phyloP scores from a whole-genome alignment of 2,797 vertebrate genomes.

The Onychomys torridus region DNA sequence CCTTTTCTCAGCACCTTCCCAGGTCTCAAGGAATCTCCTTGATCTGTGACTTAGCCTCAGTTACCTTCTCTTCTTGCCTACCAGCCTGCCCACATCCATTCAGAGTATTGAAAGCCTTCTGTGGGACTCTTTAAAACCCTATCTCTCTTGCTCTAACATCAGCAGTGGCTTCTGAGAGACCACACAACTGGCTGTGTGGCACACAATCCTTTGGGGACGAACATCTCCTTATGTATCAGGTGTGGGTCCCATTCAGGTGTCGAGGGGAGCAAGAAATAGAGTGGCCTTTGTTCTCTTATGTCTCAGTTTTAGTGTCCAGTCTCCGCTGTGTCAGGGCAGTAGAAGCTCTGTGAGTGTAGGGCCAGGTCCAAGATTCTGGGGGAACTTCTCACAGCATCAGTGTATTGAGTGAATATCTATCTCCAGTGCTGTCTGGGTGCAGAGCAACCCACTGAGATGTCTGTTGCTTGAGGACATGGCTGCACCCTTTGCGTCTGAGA shows the following conservation, averaged over 20 bases:
- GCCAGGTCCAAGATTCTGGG: not conserved
- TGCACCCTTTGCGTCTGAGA: not conserved
- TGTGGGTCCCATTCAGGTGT: not conserved
- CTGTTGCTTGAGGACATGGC: not conserved
- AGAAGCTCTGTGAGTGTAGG: not conserved
- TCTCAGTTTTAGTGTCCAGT: not conserved
- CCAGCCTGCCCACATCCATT: not conserved
- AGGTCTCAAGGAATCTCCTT: not conserved
- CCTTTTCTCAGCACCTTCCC: not conserved
- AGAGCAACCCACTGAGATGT: not conserved
- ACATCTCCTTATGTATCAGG: not conserved
- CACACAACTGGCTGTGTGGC: not conserved
- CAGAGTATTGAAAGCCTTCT: not conserved
- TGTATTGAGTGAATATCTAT: not conserved
- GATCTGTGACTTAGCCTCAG: not conserved
- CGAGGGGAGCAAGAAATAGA: not conserved
- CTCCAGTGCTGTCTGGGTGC: not conserved
- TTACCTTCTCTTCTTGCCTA: not conserved
- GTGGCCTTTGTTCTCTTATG: not conserved
- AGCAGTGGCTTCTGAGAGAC: not conserved
- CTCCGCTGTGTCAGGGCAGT: not conserved
- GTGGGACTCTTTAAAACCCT: not conserved
- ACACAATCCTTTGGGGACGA: constrained; percentile 29
- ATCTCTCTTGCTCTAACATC: not conserved
- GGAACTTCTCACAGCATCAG: not conserved